These are phyloP conservation scores for Papilio dardanus DNA, from an alignment of 1,140 invertebrate genomes.

Conservation along the genomic window DNA sequence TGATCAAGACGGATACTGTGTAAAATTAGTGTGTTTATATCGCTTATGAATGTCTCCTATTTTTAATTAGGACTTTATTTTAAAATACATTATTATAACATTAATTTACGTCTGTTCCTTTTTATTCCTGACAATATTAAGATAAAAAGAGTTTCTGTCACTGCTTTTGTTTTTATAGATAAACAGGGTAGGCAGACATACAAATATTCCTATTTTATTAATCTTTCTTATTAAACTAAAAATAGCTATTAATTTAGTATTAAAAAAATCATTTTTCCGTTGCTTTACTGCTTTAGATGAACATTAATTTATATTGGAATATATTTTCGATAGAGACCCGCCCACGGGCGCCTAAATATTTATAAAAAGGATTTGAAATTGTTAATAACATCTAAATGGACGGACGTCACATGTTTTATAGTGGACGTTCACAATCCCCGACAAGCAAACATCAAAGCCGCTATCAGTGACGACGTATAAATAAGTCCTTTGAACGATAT, in stretches of 20 bases:
- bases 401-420: slow-evolving; percentile 52
- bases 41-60: background rate
- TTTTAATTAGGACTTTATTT: background rate
- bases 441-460: slow-evolving; percentile 64
- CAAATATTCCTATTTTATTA: too few species aligned
- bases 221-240: too few species aligned
- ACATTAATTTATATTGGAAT: background rate
- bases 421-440: slow-evolving; percentile 49
- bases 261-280: too few species aligned
- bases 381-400: slow-evolving; percentile 34
- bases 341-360: slow-evolving; percentile 23
- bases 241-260: too few species aligned
- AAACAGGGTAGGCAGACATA: too few species aligned
- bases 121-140: too few species aligned
- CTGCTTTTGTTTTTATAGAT: too few species aligned
- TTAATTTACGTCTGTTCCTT: background rate
- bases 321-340: background rate
- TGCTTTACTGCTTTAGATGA: background rate
- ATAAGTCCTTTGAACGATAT: slow-evolving; percentile 65
- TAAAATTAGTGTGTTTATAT: slow-evolving; percentile 3
- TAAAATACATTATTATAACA: background rate
- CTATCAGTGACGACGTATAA: slow-evolving; percentile 65
- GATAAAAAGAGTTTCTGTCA: too few species aligned
- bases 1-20: slow-evolving; percentile 2
- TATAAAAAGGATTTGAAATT: slow-evolving; percentile 23